phyloP scores from a whole-genome alignment of 1,140 invertebrate genomes.

The Brachionus angularis region DNA sequence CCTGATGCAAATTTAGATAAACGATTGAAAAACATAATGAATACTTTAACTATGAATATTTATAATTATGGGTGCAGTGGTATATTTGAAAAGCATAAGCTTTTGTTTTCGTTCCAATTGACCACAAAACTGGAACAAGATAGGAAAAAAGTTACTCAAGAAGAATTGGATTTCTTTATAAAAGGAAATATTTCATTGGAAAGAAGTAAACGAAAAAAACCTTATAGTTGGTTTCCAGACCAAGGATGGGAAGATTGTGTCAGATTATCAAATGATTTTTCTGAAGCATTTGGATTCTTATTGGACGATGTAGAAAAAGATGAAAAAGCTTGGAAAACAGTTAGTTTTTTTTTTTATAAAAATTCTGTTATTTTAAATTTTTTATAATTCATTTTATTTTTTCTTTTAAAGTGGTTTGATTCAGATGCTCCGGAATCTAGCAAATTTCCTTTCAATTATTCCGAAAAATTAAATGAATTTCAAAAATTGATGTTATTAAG shows the following conservation, averaged over 20 bases:
- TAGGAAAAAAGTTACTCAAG: slow-evolving; percentile 63
- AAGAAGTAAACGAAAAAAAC: slow-evolving; percentile 66
- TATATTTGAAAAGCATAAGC: slow-evolving; percentile 83
- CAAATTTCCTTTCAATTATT: slow-evolving; percentile 66
- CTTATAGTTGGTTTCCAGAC: slow-evolving; percentile 68
- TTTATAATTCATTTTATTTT: background rate
- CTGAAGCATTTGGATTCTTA: slow-evolving; percentile 65
- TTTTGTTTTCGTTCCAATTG: slow-evolving; percentile 84
- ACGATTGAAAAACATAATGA: slow-evolving; percentile 74
- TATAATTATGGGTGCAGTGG: slow-evolving; percentile 83
- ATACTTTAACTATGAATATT: slow-evolving; percentile 74
- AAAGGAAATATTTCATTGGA: slow-evolving; percentile 74
- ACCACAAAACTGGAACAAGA: slow-evolving; percentile 73
- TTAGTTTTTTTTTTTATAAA: slow-evolving; percentile 48
- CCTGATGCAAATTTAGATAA: slow-evolving; percentile 69
- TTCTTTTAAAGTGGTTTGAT: slow-evolving; percentile 70
- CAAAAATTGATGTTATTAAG: slow-evolving; percentile 73
- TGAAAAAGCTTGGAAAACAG: slow-evolving; percentile 67
- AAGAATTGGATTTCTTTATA: slow-evolving; percentile 81
- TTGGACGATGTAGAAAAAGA: slow-evolving; percentile 65
- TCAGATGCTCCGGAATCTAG: slow-evolving; percentile 70
- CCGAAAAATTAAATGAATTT: slow-evolving; percentile 64
- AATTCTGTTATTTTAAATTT: background rate
- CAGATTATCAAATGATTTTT: slow-evolving; percentile 68
- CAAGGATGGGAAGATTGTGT: slow-evolving; percentile 76